These are phyloP conservation scores for Maconellicoccus hirsutus DNA, from an alignment of 1,140 invertebrate species.

Conservation along the genomic window DNA sequence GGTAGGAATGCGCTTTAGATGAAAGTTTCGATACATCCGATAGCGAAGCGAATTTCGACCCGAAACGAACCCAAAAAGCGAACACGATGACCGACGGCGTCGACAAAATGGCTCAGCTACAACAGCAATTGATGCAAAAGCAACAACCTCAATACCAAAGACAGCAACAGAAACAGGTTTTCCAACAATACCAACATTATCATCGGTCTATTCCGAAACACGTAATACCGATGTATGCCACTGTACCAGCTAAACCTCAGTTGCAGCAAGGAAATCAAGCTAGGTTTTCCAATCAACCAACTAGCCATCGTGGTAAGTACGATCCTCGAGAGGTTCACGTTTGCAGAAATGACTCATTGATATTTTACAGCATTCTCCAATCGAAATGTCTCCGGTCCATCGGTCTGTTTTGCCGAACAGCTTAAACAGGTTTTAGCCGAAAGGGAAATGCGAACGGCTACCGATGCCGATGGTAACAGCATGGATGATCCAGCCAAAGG, in stretches of 20 bases:
- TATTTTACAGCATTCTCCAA: constrained; percentile 13
- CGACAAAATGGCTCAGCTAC: neutral
- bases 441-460: constrained; percentile 47
- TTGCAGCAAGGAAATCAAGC: neutral
- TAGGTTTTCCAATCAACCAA: neutral
- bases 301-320: neutral
- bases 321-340: neutral
- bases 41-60: neutral
- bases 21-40: constrained; percentile 24
- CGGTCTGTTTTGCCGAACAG: constrained; percentile 65
- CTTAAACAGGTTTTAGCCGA: constrained; percentile 68
- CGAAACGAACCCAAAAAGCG: neutral
- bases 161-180: constrained; percentile 6
- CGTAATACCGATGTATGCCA: neutral
- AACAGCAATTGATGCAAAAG: neutral
- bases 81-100: neutral
- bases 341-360: no score
- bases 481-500: neutral
- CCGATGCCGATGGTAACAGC: constrained; percentile 21
- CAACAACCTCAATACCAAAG: constrained; percentile 8
- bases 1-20: constrained; percentile 23
- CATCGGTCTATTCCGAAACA: constrained; percentile 11
- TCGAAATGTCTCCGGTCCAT: constrained; percentile 40
- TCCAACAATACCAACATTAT: constrained; percentile 13
- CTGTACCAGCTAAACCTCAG: neutral